phyloP scores from a whole-genome alignment of 2,797 vertebrate genomes.

The Peromyscus aztecus region DNA sequence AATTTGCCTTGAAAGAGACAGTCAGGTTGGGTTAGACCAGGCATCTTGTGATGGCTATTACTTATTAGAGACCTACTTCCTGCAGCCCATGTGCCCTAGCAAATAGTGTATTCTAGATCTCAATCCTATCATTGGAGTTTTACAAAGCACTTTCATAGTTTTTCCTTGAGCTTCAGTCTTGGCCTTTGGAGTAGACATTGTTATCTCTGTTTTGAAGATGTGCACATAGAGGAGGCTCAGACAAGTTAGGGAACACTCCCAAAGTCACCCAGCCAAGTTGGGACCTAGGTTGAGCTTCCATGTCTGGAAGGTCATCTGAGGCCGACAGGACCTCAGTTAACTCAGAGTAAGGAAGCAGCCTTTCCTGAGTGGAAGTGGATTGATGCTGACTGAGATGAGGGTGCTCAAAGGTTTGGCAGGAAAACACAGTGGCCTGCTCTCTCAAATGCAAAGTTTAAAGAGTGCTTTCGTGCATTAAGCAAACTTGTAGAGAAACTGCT shows the following conservation, averaged over 20 bases:
- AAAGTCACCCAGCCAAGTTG: neutral
- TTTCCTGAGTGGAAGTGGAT: neutral
- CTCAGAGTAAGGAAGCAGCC: neutral
- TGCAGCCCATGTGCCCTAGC: neutral
- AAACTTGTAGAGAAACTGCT: neutral
- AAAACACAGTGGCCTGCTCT: neutral
- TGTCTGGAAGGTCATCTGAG: neutral
- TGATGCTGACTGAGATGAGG: neutral
- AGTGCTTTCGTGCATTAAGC: neutral
- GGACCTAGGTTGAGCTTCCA: neutral
- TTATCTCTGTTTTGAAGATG: neutral
- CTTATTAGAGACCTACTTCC: neutral
- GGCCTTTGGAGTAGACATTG: neutral
- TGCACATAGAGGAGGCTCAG: neutral
- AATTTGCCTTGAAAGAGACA: neutral
- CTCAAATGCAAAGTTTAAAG: neutral
- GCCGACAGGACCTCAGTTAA: neutral
- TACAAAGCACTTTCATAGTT: neutral
- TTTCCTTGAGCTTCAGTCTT: neutral
- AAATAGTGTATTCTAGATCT: neutral
- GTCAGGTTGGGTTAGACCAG: neutral
- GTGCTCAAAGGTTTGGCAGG: neutral
- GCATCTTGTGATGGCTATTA: neutral
- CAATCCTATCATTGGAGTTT: fast-evolving
- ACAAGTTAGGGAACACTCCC: neutral